Percentiles rank a stretch among this genome's conserved stretches.
Conservation (phyloP, 2,113 vertebrate genomes). For the Miniopterus natalensis region DNA sequence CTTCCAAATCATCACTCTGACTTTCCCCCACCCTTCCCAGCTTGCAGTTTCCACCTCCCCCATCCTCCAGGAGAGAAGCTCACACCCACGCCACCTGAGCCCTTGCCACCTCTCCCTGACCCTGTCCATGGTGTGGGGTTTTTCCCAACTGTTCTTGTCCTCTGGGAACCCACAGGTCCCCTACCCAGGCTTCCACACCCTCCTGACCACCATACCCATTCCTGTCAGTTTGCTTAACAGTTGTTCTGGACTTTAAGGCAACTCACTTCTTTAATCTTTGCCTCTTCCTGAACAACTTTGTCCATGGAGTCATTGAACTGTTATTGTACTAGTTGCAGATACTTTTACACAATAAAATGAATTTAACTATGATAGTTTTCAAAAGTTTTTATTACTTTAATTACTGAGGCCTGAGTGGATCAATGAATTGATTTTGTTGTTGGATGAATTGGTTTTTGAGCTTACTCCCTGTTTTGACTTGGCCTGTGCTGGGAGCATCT, state of each 20-base stretch:
- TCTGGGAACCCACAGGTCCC: background rate
- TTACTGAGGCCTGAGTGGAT: background rate
- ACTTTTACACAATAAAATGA: background rate
- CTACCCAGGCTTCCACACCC: background rate
- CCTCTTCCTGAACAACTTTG: background rate
- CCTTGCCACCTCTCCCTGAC: background rate
- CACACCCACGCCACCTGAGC: background rate
- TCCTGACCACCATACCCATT: background rate
- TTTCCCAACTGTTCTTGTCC: background rate
- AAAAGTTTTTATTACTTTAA: background rate
- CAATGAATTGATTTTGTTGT: background rate
- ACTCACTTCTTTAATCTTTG: background rate
- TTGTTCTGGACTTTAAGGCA: background rate
- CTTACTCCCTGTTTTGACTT: background rate
- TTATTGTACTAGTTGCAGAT: background rate
- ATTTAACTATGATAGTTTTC: background rate
- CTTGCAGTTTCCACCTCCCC: background rate
- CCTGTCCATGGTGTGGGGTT: no score
- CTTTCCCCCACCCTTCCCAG: background rate
- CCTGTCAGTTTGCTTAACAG: background rate
- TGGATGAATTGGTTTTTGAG: background rate
- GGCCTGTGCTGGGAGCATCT: background rate
- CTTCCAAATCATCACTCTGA: background rate
- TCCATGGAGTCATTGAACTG: accelerated
- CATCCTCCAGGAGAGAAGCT: background rate